phyloP scores from a whole-genome alignment of 2,113 vertebrate genomes.

The Tupaia tana region DNA sequence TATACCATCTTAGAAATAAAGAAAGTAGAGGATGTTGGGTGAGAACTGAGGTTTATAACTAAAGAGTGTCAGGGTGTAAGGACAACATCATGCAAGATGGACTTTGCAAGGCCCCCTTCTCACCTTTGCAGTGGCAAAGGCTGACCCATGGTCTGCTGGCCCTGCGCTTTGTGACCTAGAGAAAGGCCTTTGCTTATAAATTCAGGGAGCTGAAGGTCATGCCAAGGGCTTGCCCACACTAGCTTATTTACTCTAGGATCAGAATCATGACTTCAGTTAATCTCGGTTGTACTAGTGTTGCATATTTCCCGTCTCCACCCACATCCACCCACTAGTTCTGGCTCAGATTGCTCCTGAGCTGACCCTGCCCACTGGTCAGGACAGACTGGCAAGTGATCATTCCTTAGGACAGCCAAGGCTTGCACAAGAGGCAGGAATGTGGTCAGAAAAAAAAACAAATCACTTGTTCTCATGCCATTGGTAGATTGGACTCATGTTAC shows the following conservation, averaged over 20 bases:
- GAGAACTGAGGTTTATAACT: background rate
- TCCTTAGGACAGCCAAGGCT: background rate
- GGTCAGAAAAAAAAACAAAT: background rate
- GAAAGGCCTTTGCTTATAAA: background rate
- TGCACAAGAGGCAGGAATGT: background rate
- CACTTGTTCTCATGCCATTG: background rate
- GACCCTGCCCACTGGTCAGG: conserved; percentile 11
- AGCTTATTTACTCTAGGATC: conserved; percentile 8
- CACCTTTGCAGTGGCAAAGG: background rate
- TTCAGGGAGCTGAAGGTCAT: background rate
- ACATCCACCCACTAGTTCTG: conserved; percentile 49
- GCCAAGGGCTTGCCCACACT: conserved; percentile 5
- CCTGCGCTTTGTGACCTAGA: background rate
- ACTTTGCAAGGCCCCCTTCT: background rate
- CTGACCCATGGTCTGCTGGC: background rate
- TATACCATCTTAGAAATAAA: background rate
- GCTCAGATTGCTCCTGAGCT: conserved; percentile 23
- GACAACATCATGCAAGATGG: background rate
- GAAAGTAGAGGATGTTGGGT: background rate
- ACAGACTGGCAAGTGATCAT: conserved; percentile 1
- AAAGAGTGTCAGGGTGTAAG: background rate
- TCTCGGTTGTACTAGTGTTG: background rate
- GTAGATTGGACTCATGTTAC: background rate
- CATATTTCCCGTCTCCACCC: conserved; percentile 41
- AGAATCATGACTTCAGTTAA: background rate